phyloP scores from a whole-genome alignment of 2,797 vertebrate species.

The Tadarida brasiliensis region DNA sequence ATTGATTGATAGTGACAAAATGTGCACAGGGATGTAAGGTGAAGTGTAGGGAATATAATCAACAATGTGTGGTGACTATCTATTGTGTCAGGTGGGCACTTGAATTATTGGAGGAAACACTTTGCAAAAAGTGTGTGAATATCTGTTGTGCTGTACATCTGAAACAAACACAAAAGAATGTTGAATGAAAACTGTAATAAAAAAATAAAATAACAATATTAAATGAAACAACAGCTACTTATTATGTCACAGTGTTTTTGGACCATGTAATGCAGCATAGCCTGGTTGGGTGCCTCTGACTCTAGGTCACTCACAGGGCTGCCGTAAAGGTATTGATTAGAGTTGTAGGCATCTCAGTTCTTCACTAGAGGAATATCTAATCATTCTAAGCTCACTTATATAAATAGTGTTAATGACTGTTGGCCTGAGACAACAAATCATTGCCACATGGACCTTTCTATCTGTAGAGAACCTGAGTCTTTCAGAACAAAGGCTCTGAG shows the following conservation, averaged over 20 bases:
- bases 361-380: not conserved
- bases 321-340: not conserved
- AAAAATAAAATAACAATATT: not conserved
- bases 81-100: no score
- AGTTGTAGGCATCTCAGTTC: not conserved
- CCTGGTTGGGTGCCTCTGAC: not conserved
- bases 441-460: not conserved
- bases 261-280: rapidly evolving
- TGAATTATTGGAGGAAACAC: no score
- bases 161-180: not conserved
- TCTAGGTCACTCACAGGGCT: not conserved
- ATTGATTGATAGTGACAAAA: no score
- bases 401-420: not conserved
- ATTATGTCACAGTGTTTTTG: not conserved
- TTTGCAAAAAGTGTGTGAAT: no score
- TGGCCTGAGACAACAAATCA: not conserved
- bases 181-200: not conserved
- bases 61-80: no score
- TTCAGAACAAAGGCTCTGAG: not conserved
- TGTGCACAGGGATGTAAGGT: no score
- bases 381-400: not conserved
- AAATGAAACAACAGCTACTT: not conserved
- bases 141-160: no score
- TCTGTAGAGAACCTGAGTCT: not conserved
- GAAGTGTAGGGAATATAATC: no score